These are phyloP conservation scores for Cairina moschata DNA, from an alignment of 2,113 vertebrate genomes.

Conservation along the genomic window DNA sequence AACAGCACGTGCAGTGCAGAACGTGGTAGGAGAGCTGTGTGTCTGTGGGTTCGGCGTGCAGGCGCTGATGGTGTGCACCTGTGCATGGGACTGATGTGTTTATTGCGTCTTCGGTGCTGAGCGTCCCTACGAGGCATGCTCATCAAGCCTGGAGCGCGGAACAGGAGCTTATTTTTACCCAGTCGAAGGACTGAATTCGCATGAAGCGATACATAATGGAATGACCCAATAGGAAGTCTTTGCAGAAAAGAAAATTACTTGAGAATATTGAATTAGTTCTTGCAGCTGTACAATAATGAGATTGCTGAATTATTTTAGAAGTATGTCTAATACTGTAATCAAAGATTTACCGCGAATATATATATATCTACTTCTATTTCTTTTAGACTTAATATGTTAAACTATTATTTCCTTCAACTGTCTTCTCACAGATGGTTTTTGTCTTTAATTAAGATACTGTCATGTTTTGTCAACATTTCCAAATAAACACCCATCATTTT, in stretches of 20 bases:
- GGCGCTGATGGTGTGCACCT: neutral
- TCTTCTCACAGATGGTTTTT: neutral
- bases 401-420: neutral
- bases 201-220: neutral
- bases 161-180: neutral
- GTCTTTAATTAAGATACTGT: conserved; percentile 22
- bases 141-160: neutral
- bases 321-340: neutral
- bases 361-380: neutral
- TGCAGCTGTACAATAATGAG: neutral
- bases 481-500: neutral
- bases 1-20: rapidly evolving
- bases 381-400: neutral
- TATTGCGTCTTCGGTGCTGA: rapidly evolving
- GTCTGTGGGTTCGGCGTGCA: neutral
- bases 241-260: neutral
- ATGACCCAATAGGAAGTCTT: neutral
- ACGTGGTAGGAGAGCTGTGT: neutral
- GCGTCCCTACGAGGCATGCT: neutral
- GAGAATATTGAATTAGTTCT: neutral
- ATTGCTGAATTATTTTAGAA: neutral
- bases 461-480: conserved; percentile 31
- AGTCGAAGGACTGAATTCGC: neutral
- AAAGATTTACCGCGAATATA: neutral
- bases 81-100: rapidly evolving